Evolutionary conservation across 2,888 invertebrate species (phyloP).

Genomic region (Drosophila merina): DNA sequence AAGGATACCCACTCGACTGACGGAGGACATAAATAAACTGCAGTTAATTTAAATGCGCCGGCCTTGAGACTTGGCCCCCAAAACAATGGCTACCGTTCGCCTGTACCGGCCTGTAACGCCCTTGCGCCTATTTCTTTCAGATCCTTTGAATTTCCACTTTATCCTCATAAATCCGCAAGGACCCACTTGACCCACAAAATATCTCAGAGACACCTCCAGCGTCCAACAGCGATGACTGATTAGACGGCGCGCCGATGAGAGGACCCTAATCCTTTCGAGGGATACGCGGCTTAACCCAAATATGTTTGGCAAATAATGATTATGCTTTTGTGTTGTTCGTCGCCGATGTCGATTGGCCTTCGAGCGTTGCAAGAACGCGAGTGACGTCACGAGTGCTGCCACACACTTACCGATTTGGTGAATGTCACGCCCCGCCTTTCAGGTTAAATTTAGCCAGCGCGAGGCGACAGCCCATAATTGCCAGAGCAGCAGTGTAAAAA

Average conservation of each 20-base stretch:
- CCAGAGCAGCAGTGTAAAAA: conserved; percentile 27
- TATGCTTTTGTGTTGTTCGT: conserved; percentile 40
- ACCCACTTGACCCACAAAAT: conserved; percentile 39
- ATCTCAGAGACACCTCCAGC: conserved; percentile 9
- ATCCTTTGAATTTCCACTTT: conserved; percentile 8
- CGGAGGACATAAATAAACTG: conserved; percentile 45
- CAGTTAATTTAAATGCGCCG: conserved; percentile 59
- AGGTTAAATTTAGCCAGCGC: conserved; percentile 38
- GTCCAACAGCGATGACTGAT: conserved; percentile 9
- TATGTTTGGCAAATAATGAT: conserved; percentile 48
- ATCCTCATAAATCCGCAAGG: conserved; percentile 11
- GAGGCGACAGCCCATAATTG: conserved; percentile 40
- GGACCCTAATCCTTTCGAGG: conserved; percentile 44
- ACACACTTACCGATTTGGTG: conserved; percentile 24
- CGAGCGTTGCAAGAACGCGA: conserved; percentile 43
- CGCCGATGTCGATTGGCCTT: conserved; percentile 56
- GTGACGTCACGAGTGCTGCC: conserved; percentile 59
- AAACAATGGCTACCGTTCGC: conserved; percentile 62
- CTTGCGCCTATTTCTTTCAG: conserved; percentile 11
- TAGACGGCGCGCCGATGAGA: conserved; percentile 14
- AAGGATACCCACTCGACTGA: conserved; percentile 22
- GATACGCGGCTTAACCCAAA: conserved; percentile 66
- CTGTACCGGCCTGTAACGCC: conserved; percentile 8
- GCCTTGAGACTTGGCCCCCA: conserved; percentile 20
- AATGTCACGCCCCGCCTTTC: conserved; percentile 36